Percentiles rank a stretch among this genome's conserved stretches.
These are phyloP conservation scores for Ellobius talpinus DNA, from an alignment of 2,113 vertebrate species.

Conservation along the genomic window DNA sequence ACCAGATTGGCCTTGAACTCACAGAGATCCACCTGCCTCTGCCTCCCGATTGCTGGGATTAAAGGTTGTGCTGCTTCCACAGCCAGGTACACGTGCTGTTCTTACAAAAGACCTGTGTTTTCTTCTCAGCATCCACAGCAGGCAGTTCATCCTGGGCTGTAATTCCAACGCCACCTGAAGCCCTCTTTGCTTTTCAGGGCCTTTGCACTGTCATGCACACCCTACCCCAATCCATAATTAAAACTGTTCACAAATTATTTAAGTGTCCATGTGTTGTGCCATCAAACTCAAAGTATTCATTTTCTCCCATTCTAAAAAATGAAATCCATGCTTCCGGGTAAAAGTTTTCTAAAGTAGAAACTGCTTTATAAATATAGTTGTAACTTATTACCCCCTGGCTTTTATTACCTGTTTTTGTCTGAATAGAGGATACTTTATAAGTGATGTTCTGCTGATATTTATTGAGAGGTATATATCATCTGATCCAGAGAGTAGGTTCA, in stretches of 20 bases:
- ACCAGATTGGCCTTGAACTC: no score
- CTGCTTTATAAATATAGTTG: constrained; percentile 4
- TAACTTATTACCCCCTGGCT: neutral
- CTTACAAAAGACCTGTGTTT: neutral
- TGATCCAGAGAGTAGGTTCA: constrained; percentile 25
- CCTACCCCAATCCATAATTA: neutral
- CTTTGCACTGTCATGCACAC: no score
- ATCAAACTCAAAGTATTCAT: neutral
- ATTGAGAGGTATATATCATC: neutral
- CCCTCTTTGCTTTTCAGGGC: neutral
- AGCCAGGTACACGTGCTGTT: neutral
- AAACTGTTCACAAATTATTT: neutral
- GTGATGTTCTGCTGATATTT: neutral
- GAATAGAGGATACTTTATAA: constrained; percentile 2
- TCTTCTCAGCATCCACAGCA: neutral
- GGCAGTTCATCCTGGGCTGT: neutral
- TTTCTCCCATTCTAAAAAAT: constrained; percentile 20
- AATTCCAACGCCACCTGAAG: neutral
- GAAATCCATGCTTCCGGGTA: neutral
- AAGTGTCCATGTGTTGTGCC: neutral
- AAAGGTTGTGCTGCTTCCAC: no score
- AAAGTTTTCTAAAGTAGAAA: constrained; percentile 28
- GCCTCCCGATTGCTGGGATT: no score
- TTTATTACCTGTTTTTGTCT: constrained; percentile 10
- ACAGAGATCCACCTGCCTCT: no score